Base-by-base conservation (phyloP, 2,888 invertebrate genomes). In the Nymphalis polychloros region DNA sequence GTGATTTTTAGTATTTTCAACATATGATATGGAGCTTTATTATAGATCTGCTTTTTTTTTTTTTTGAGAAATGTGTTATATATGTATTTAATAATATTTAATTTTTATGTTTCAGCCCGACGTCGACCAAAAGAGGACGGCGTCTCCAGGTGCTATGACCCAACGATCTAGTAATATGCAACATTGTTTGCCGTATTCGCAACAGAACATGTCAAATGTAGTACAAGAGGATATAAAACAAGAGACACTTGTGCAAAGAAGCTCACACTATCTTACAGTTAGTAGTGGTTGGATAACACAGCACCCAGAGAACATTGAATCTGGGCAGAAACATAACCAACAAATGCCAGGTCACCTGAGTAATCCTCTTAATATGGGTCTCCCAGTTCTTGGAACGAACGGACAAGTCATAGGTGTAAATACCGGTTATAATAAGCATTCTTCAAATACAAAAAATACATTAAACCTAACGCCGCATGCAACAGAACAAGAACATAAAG, bases 371-470 rank as follows among this genome's bases (percentile, higher is more conserved):
- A 85, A 85, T 67, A 82, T 85, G 4, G 90, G 90, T 41, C 74
- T 89, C 72, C 90, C 91, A 4, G 88, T 94, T 49, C 81, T 94
- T 68, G 94, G 94, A 13, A 93, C 94, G 0, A 94, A 94, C 73
- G 94, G 94, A 55, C 94, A 94, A 82, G 89, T 94, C 61, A 94
- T 94, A 67, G 94, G 94, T 49, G 90, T 94, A 10, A 94, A 94
- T 77, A 93, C 93, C 46, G 85, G 86, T 17, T 86, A 81, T 71
- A 82, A 80, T 72, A 88, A 88, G 76, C 84, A 88, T 67, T 64
- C 76, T n/a, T 63, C 74, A 3, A 84, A 81, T 73, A 81, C 80
- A 63, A 90, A 89, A 78, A 84, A 83, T 71, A 64, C 78, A 10
- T 74, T 83, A 41, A 78, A 77, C 31, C 69, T 78, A 7, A 71